Evolutionary conservation across 30 jellyfish, hydroid and myxozoan species (phyloP).

Genomic region (Euphysa ruthae): DNA sequence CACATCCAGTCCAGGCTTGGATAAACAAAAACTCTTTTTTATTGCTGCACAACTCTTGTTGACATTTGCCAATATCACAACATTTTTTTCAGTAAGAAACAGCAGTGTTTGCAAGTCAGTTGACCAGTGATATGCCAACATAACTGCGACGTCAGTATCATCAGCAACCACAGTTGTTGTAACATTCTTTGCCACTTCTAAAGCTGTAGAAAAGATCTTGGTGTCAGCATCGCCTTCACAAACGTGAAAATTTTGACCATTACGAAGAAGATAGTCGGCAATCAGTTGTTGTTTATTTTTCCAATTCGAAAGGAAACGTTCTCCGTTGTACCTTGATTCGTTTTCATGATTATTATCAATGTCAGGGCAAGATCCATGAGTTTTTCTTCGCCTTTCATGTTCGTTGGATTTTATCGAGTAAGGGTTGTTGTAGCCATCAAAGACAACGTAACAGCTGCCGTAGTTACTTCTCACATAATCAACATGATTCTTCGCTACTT

Average conservation of each 20-base stretch:
- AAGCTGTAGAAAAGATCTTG: conserved; percentile 29
- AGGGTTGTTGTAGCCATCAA: conserved; percentile 27
- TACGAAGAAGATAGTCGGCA: neutral
- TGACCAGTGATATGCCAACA: conserved; percentile 27
- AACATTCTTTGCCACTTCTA: neutral
- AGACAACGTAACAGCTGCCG: conserved; percentile 23
- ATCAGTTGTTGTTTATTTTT: conserved; percentile 17
- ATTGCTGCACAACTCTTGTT: conserved; percentile 21
- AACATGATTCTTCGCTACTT: conserved; percentile 1
- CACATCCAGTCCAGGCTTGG: conserved; percentile 23
- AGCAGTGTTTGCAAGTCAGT: conserved; percentile 13
- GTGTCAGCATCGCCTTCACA: conserved; percentile 42
- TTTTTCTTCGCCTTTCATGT: conserved; percentile 16
- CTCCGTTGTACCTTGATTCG: conserved; percentile 10
- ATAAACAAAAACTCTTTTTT: conserved; percentile 29
- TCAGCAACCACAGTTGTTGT: conserved; percentile 16
- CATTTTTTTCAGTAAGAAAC: neutral
- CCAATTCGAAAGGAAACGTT: conserved; percentile 27
- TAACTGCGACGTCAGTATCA: conserved; percentile 23
- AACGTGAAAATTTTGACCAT: conserved; percentile 6
- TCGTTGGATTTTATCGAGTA: conserved; percentile 22
- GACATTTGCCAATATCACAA: conserved; percentile 16
- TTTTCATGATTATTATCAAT: conserved; percentile 18
- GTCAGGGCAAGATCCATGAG: conserved; percentile 38
- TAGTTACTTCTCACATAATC: conserved; percentile 7